A percentile compares a stretch with the other conserved stretches of the same genome.
These are phyloP conservation scores for Syngnathus typhle DNA, from an alignment of 2,113 vertebrate species.

Conservation along the genomic window DNA sequence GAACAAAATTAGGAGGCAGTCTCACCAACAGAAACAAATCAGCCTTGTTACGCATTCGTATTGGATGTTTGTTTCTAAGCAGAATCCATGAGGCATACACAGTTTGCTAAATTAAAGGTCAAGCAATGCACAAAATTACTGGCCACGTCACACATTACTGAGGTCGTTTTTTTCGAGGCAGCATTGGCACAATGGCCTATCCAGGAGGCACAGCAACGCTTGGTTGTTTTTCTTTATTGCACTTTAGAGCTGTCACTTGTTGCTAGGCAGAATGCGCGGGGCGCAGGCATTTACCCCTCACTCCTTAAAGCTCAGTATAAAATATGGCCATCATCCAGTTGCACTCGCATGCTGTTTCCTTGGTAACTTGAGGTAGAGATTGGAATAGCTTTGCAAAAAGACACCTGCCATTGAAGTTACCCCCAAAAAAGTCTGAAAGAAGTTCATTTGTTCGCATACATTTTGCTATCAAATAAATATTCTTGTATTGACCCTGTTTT, in stretches of 20 bases:
- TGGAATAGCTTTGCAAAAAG: not conserved
- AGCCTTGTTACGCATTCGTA: not conserved
- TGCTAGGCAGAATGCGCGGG: not conserved
- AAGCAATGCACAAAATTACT: not conserved
- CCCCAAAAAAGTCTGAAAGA: not conserved
- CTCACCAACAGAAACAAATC: not conserved
- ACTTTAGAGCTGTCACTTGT: not conserved
- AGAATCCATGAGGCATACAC: not conserved
- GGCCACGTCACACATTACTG: not conserved
- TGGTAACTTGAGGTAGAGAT: not conserved
- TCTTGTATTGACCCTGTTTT: not conserved
- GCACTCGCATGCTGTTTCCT: not conserved
- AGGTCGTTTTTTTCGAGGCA: not conserved
- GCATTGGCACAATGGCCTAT: not conserved
- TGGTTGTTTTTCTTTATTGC: not conserved
- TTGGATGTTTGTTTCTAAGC: not conserved
- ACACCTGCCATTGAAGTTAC: not conserved
- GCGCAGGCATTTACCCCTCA: not conserved
- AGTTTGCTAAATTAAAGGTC: not conserved
- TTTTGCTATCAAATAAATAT: not conserved
- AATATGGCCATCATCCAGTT: not conserved
- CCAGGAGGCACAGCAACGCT: not conserved
- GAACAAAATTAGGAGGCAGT: not conserved
- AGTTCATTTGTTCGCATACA: not conserved
- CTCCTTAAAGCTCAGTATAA: not conserved